Evolutionary conservation across 1,140 invertebrate species (phyloP).

Genomic region (Micrasema longulum): DNA sequence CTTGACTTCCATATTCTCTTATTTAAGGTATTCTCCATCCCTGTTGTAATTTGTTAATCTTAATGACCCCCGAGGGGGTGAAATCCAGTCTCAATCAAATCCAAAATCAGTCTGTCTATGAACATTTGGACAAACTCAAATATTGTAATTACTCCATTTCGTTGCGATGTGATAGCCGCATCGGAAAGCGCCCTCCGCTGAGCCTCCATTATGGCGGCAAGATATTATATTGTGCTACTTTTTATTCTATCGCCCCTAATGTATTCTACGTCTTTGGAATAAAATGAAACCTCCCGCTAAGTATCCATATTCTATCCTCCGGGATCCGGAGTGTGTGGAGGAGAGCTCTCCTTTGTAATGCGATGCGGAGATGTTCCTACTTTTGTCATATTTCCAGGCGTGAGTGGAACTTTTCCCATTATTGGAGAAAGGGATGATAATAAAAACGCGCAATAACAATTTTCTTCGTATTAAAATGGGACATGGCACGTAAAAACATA

Average conservation of each 20-base stretch:
- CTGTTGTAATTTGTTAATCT: too few relatives aligned
- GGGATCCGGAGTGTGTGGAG: conserved; percentile 4
- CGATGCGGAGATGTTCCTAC: conserved; percentile 32
- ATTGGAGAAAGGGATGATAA: conserved; percentile 21
- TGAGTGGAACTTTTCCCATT: conserved; percentile 33
- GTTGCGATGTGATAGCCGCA: background rate
- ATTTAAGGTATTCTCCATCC: too few relatives aligned
- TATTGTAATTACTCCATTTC: conserved; percentile 21
- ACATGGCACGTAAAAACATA: too few relatives aligned
- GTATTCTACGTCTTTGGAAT: conserved; percentile 51
- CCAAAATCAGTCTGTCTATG: too few relatives aligned
- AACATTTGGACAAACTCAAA: too few relatives aligned
- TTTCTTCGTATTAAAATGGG: background rate
- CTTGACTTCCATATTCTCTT: too few relatives aligned
- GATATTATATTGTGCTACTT: conserved; percentile 53
- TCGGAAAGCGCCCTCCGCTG: conserved; percentile 6
- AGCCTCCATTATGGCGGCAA: conserved; percentile 53
- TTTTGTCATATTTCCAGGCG: conserved; percentile 35
- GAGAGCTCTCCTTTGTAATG: conserved; percentile 28
- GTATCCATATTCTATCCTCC: too few relatives aligned
- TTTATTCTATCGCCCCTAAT: conserved; percentile 53
- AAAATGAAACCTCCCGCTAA: conserved; percentile 52
- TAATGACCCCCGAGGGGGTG: too few relatives aligned
- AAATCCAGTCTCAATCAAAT: too few relatives aligned
- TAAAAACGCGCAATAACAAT: conserved; percentile 20